These are phyloP conservation scores for Isurus oxyrinchus DNA, from an alignment of 2,113 vertebrate genomes.

Conservation along the genomic window DNA sequence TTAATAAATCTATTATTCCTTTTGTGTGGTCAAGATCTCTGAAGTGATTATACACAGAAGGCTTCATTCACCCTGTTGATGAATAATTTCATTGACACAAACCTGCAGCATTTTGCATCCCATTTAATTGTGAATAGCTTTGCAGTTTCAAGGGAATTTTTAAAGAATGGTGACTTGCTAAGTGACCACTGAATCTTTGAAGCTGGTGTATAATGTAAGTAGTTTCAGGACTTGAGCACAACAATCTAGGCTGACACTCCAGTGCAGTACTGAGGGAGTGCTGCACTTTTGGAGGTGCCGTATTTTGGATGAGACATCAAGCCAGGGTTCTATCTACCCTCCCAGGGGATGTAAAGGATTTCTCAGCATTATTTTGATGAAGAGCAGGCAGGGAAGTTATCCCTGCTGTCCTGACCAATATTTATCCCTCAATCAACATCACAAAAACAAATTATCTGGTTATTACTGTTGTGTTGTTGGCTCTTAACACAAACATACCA, in stretches of 20 bases:
- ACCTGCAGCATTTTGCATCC: background rate
- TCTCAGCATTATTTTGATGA: too few relatives aligned
- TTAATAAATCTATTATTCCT: constrained; percentile 28
- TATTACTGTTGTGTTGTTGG: too few relatives aligned
- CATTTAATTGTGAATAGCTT: background rate
- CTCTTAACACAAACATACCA: too few relatives aligned
- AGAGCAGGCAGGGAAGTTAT: background rate
- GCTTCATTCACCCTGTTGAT: background rate
- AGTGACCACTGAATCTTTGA: background rate
- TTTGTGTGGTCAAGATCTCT: background rate
- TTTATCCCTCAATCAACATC: too few relatives aligned
- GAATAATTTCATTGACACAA: background rate
- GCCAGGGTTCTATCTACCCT: background rate
- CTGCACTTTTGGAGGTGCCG: background rate
- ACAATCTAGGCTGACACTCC: background rate
- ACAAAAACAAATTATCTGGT: too few relatives aligned
- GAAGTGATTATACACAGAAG: constrained; percentile 12
- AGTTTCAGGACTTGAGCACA: background rate
- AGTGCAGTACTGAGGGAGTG: background rate
- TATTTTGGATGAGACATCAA: background rate
- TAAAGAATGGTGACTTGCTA: background rate
- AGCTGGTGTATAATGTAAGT: background rate
- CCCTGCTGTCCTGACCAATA: background rate
- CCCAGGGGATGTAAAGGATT: background rate
- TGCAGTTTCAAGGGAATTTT: constrained; percentile 5